These are phyloP conservation scores for Epirrhoe tristata DNA, from an alignment of 2,888 invertebrate species.

Conservation along the genomic window DNA sequence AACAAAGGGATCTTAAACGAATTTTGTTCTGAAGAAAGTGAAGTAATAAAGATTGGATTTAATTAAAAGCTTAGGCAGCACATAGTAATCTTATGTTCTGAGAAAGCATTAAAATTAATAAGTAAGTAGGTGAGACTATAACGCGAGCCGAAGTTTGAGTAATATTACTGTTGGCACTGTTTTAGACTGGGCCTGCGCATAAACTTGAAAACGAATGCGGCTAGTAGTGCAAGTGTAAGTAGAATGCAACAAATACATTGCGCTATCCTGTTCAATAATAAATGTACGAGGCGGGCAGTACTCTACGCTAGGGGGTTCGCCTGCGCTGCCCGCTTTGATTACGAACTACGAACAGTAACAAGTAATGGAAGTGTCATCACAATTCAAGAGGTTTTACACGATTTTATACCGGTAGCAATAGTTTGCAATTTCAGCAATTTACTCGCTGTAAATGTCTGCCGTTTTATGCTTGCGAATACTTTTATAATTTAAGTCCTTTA, in stretches of 20 bases:
- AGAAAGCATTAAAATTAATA: conserved; percentile 38
- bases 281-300: conserved; percentile 57
- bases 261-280: conserved; percentile 71
- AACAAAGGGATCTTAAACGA: conserved; percentile 43
- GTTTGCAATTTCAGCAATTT: conserved; percentile 19
- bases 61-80: conserved; percentile 42
- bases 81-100: conserved; percentile 36
- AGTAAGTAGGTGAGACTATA: conserved; percentile 40
- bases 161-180: conserved; percentile 51
- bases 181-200: conserved; percentile 20
- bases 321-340: conserved; percentile 61
- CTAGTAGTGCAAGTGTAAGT: conserved; percentile 13
- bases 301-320: conserved; percentile 26
- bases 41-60: conserved; percentile 42
- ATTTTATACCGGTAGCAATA: conserved; percentile 30
- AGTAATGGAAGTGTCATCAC: conserved; percentile 35
- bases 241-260: conserved; percentile 52
- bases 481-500: background rate
- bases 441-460: conserved; percentile 9
- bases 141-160: conserved; percentile 41
- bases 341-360: conserved; percentile 44
- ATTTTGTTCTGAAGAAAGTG: conserved; percentile 45
- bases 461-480: background rate
- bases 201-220: conserved; percentile 23
- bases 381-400: conserved; percentile 34